These are phyloP conservation scores for Rhagoletis zephyria DNA, from an alignment of 1,140 invertebrate genomes.

Conservation along the genomic window DNA sequence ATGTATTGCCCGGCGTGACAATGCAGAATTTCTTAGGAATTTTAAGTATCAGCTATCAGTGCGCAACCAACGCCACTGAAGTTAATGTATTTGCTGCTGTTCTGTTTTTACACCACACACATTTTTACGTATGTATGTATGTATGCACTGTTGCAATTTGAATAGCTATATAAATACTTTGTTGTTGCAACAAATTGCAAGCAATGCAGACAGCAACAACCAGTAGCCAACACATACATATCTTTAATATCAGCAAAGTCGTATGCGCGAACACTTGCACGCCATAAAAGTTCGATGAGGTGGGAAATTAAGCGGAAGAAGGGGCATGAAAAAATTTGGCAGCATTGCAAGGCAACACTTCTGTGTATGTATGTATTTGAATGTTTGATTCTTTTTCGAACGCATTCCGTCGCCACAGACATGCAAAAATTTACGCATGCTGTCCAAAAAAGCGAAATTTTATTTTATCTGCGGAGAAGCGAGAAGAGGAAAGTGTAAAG, in stretches of 20 bases:
- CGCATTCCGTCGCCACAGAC: constrained; percentile 20
- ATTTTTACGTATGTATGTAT: not conserved
- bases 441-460: not conserved
- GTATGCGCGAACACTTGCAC: not conserved
- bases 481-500: not conserved
- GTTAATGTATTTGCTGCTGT: not conserved
- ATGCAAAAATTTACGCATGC: not conserved
- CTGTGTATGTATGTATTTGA: not conserved
- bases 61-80: not conserved
- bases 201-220: not conserved
- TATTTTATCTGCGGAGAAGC: not conserved
- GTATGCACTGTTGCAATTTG: not conserved
- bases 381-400: not conserved
- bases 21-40: constrained; percentile 41
- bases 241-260: not conserved
- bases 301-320: not conserved
- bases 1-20: constrained; percentile 6
- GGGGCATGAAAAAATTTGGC: not conserved
- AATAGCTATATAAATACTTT: not conserved
- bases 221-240: not conserved
- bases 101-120: not conserved
- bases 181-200: not conserved
- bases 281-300: not conserved
- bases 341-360: constrained; percentile 17
- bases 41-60: constrained; percentile 29